Base-by-base conservation (phyloP, 2,888 invertebrate species). In the Neoitamus cyanurus region DNA sequence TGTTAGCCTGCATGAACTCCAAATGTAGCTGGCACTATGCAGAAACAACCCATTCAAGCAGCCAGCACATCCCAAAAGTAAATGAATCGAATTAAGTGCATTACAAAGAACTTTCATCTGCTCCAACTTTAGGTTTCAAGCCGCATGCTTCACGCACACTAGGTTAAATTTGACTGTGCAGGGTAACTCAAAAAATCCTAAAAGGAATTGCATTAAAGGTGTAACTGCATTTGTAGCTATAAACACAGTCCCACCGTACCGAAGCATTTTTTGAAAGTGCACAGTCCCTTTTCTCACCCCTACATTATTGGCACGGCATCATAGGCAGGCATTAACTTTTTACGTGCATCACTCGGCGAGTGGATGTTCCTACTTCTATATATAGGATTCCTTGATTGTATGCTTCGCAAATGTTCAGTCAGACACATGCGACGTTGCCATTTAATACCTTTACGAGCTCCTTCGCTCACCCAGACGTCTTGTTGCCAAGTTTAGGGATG, bases 401-500 rank as follows among this genome's bases (percentile, higher is more conserved):
- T 77, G 77, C 46, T 30, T n/a, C 77, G 70, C 77, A 42, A 77
- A 77, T 30, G 46, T 28, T 77, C 42, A 42, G 77, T 42, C 77
- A 77, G 77, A 46, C 77, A 42, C 28, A 28, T 11, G 77, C 77
- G 77, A 13, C 28, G 77, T 77, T 77, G 77, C 77, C 77, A 28
- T 42, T 28, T 30, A 11, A 28, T 28, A n/a, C 15, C 30, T 46
- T 28, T 77, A 77, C 46, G 42, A 77, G 77, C 36, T 77, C 77
- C 77, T 77, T 42, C 77, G 36, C 13, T 13, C 42, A 77, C 46
- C 77, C 77, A 77, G 77, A 77, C 77, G 77, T 42, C 46, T 42
- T 77, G 77, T 77, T 77, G 77, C 77, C 77, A 77, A 28, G 13
- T 77, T 77, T 77, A 77, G 28, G 42, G 77, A 77, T 77, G 77